Evolutionary conservation across 1,140 invertebrate genomes (phyloP), one percentile per base, ranked within the genome.

Genomic region (Pteromalus puparum): DNA sequence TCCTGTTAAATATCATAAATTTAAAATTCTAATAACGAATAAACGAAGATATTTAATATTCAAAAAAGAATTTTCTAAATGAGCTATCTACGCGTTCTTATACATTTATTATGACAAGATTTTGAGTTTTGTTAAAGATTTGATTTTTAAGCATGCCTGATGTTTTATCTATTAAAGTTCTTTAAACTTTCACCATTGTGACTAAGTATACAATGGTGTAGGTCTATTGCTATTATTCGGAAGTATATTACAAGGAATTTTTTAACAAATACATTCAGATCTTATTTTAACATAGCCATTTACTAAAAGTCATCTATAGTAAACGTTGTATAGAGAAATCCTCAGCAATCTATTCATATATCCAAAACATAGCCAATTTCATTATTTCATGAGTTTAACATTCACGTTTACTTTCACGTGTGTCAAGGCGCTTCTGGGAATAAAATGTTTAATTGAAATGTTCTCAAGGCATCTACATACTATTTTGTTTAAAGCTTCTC

Each of bases 401-500:
- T 72, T 46, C 28, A 24, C 24, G 24, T 80, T n/a, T 28, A 72
- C 13, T 70, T 28, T 80, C n/a, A 46, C 38, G 15, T 34, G 26
- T 21, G 28, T 34, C 46, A 53, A 73, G 65, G 46, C 34, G 26
- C 12, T n/a, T 73, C 9, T 26, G 38, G 7, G 53, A 73, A 21
- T 26, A 72, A 34, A 48, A 21, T 73, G 28, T 53, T 73, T 81
- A 7, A 61, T 61, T 67, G 28, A 73, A 61, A 30, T n/a, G 6
- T 61, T 18, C 10, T 53, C 7, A 73, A 72, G 46, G 38, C 6
- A 75, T 81, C 53, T 82, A 67, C 34, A 34, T 42, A 76, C 61
- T 76, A 82, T 38, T 68, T 34, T 42, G 26, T 67, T 82, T 48
- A 68, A 82, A 82, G 81, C 81, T 30, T 76, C 34, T 75, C 30